phyloP scores from a whole-genome alignment of 2,888 invertebrate species.

The Melangyna quadrimaculata region DNA sequence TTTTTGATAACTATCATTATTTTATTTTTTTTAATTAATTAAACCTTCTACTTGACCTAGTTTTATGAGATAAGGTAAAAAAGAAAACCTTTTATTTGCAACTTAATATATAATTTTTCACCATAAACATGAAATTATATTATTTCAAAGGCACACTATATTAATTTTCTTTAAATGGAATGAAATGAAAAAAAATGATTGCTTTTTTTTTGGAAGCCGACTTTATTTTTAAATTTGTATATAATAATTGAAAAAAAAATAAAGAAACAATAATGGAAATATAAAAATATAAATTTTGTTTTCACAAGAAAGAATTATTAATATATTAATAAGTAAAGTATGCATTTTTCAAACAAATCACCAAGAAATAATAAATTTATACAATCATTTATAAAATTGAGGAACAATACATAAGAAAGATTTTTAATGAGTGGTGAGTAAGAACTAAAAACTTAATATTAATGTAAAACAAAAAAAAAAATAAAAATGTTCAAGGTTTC shows the following conservation, averaged over 20 bases:
- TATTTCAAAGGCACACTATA: too few species aligned
- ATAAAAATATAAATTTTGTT: background rate
- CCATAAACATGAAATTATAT: too few species aligned
- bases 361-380: background rate
- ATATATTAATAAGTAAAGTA: background rate
- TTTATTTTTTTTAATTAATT: too few species aligned
- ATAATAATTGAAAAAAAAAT: background rate
- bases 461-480: background rate
- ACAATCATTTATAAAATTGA: background rate
- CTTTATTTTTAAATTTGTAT: background rate
- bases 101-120: too few species aligned
- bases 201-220: background rate
- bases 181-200: background rate
- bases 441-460: background rate
- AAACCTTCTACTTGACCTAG: too few species aligned
- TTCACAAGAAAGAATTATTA: background rate
- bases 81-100: too few species aligned
- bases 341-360: background rate
- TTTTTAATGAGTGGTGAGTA: background rate
- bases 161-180: background rate
- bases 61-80: too few species aligned
- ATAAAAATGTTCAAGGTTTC: too few species aligned
- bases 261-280: background rate
- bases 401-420: too few species aligned
- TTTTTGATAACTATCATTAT: too few species aligned